Evolutionary conservation across 37 sponge, comb jelly and placozoan species (phyloP).

Genomic region (Halichondria panicea): DNA sequence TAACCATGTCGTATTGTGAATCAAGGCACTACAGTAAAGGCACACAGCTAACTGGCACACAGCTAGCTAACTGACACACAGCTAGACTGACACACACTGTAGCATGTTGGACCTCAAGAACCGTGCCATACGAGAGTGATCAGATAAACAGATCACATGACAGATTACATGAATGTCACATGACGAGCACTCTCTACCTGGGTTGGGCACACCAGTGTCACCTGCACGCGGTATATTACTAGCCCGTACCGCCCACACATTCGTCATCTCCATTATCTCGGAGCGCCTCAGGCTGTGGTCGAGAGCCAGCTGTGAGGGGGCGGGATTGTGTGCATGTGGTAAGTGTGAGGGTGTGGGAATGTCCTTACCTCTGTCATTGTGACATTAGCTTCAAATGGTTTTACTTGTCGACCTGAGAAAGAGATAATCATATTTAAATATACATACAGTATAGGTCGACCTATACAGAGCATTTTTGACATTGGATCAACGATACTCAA

Average conservation of each 20-base stretch:
- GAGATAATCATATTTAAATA: background rate
- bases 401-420: conserved; percentile 46
- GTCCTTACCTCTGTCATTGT: conserved; percentile 51
- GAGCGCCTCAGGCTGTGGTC: conserved; percentile 50
- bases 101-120: conserved; percentile 2
- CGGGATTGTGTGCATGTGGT: background rate
- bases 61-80: no score
- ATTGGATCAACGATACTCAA: no score
- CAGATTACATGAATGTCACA: background rate
- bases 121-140: conserved; percentile 12
- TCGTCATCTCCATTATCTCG: conserved; percentile 55
- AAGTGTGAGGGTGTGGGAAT: background rate
- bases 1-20: no score
- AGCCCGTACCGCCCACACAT: conserved; percentile 62
- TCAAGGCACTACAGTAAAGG: no score
- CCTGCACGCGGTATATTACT: conserved; percentile 71
- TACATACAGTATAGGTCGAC: background rate
- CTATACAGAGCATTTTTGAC: background rate
- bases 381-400: conserved; percentile 72
- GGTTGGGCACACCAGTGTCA: conserved; percentile 71
- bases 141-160: conserved; percentile 23
- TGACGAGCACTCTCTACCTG: conserved; percentile 57
- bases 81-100: no score
- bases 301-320: conserved; percentile 44
- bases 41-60: no score